A percentile compares a stretch with the other conserved stretches of the same genome.
Evolutionary conservation across 2,888 invertebrate species (phyloP).

Genomic region (Falcaria lacertinaria): DNA sequence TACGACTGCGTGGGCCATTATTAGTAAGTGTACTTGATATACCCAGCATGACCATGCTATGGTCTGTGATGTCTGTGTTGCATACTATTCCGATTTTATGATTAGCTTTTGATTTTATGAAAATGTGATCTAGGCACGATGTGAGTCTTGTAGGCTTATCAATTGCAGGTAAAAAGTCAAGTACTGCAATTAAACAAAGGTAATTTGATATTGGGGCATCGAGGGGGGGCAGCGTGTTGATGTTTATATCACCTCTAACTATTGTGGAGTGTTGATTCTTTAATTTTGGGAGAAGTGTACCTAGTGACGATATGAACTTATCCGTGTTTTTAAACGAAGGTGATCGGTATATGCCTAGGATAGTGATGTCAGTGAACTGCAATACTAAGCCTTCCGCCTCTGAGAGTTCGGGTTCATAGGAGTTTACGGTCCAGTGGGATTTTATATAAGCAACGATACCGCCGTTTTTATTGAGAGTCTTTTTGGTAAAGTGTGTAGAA

Average conservation of each 20-base stretch:
- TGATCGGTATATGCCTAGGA: neutral
- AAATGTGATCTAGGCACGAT: neutral
- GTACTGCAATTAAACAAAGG: neutral
- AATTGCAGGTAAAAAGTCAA: neutral
- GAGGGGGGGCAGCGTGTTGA: neutral
- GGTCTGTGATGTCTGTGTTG: neutral
- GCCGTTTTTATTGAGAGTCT: no score
- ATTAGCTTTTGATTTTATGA: neutral
- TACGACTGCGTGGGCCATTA: neutral
- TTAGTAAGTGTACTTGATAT: neutral
- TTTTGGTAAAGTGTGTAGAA: no score
- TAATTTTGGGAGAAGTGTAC: neutral
- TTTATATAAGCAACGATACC: no score
- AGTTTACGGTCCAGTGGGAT: no score
- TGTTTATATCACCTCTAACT: neutral
- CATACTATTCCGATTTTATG: neutral
- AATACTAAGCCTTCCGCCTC: no score
- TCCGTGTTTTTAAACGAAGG: neutral
- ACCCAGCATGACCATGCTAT: neutral
- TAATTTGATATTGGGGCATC: neutral
- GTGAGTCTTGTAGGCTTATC: neutral
- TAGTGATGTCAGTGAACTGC: no score
- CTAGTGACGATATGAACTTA: neutral
- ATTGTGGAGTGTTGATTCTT: neutral
- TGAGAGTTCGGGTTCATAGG: no score